Conservation (phyloP, 2,113 vertebrate species). For the Hydropotes inermis region DNA sequence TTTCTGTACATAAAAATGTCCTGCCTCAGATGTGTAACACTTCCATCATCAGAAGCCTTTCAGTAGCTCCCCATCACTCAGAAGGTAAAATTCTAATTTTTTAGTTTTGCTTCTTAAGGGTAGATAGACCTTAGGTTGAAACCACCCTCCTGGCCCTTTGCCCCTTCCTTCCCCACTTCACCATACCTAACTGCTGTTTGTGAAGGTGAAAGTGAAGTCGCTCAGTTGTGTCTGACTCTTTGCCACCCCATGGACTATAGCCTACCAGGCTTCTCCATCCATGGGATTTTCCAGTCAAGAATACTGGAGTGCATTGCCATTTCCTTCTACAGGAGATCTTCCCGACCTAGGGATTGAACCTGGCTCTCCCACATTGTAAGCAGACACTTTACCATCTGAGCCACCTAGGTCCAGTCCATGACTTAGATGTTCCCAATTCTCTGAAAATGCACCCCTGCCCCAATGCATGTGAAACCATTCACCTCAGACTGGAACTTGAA, state of each 20-base stretch:
- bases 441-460: neutral
- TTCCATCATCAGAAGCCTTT: neutral
- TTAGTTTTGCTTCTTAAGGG: neutral
- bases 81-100: neutral
- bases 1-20: neutral
- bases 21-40: neutral
- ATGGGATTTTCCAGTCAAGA: no score
- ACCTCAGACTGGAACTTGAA: neutral
- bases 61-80: neutral
- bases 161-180: neutral
- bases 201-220: no score
- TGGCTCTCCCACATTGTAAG: no score
- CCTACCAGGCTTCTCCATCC: no score
- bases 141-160: neutral
- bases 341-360: no score
- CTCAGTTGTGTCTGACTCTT: no score
- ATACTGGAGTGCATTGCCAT: no score
- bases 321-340: no score
- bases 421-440: neutral
- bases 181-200: neutral
- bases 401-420: neutral
- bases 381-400: no score
- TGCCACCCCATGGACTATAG: no score
- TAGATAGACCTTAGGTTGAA: neutral
- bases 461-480: neutral